Evolutionary conservation across 1,140 invertebrate genomes (phyloP), one percentile per base, ranked within the genome.

Genomic region (Coptotermes formosanus): DNA sequence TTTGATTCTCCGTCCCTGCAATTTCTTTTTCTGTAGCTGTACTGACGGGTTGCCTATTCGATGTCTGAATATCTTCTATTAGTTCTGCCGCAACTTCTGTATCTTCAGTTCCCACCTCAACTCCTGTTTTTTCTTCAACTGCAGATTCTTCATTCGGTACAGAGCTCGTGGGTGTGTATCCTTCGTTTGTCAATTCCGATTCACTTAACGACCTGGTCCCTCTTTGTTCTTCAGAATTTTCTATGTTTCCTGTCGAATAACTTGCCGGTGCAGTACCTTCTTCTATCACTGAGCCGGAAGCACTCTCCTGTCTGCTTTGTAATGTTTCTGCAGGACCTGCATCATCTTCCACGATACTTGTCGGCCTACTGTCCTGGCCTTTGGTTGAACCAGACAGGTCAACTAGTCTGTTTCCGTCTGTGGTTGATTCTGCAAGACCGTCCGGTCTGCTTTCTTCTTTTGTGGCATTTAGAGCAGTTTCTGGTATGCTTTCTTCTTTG

Each of bases 31-130:
- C 84, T 9, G n/a, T 84, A n/a, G 16, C 83, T 84, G n/a, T 9
- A 55, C 19, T 16, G 32, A 48, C 45, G 1, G 84, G 3, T 4
- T 2, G 32, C 44, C 48, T 19, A 14, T 85, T 52, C 25, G 45
- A 52, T 11, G 19, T 25, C 44, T 30, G 83, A 6, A 45, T 25
- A 2, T 38, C 25, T 25, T 85, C 85, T 82, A 19, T 55, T 38
- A 7, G 30, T n/a, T n/a, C 48, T 85, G 84, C 48, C n/a, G 48
- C 3, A 11, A 43, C 85, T 86, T 69, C 88, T 44, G 81, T 87
- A 87, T 82, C 87, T 88, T 69, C 64, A 82, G 43, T 86, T 83
- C 45, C 86, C 86, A 85, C 87, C 82, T 12, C 82, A 83, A 44
- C 44, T 86, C 38, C 75, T 85, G 55, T 84, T 87, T 23, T 43